A percentile compares a stretch with the other conserved stretches of the same genome.
These are phyloP conservation scores for Tyria jacobaeae DNA, from an alignment of 2,888 invertebrate genomes.

Conservation along the genomic window DNA sequence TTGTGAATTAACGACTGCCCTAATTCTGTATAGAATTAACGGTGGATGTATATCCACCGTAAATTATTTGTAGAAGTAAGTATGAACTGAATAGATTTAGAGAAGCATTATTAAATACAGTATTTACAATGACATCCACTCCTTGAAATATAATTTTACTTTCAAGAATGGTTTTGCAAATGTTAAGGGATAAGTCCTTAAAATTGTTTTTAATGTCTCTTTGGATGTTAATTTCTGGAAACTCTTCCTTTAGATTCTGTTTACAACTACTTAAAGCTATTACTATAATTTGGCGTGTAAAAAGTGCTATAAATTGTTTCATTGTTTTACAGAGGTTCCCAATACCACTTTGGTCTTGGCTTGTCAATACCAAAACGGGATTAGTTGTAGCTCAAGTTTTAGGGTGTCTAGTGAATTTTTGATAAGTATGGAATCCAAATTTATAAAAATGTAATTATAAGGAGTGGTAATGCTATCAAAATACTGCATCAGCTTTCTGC, in stretches of 20 bases:
- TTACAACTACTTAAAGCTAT: slow-evolving; percentile 13
- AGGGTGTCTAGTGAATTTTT: slow-evolving; percentile 31
- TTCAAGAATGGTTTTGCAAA: slow-evolving; percentile 22
- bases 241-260: background rate
- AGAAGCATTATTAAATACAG: slow-evolving; percentile 13
- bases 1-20: slow-evolving; percentile 21
- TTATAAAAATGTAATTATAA: slow-evolving; percentile 24
- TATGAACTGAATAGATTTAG: slow-evolving; percentile 27
- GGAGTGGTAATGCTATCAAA: slow-evolving; percentile 13
- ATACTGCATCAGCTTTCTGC: slow-evolving; percentile 36
- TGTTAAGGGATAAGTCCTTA: slow-evolving; percentile 14
- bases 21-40: no score
- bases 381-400: slow-evolving; percentile 18
- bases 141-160: slow-evolving; percentile 34
- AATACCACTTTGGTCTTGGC: background rate
- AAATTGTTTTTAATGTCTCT: slow-evolving; percentile 24
- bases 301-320: slow-evolving; percentile 8
- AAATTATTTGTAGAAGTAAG: slow-evolving; percentile 29
- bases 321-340: background rate
- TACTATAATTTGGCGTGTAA: slow-evolving; percentile 29
- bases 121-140: slow-evolving; percentile 15
- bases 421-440: slow-evolving; percentile 26
- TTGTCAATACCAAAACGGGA: slow-evolving; percentile 20
- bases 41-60: slow-evolving; percentile 24
- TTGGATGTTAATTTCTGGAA: background rate